Base-by-base conservation (phyloP, 2,113 vertebrate species). In the Antigone vipio region DNA sequence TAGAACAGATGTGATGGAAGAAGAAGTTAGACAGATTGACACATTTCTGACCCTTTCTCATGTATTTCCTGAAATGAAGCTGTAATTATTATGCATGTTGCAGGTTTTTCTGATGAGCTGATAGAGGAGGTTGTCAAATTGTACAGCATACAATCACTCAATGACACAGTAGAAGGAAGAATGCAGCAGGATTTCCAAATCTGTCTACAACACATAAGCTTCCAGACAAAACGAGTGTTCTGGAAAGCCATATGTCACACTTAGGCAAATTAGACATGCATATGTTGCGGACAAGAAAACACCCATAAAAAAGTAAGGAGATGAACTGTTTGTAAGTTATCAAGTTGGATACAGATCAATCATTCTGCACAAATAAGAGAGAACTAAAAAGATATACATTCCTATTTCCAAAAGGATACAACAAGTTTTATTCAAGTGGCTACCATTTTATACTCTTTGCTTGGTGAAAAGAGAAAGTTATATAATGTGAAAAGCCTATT, bases 81-180 rank as follows among this genome's bases (percentile, higher is more conserved):
- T 78, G 64, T 86, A 96, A 97, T 97, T 95, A 93, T 92, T 93
- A 95, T 97, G 93, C 96, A 89, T 85, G 91, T 96, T 97, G 92
- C 69, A 91, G 83, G 64, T 95, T 94, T 91, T 85, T 53, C n/a
- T 96, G 93, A 97, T 96, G 66, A 96, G 45, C 92, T 97, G 94
- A 95, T 92, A 89, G 80, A 96, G 64, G 88, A 95, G 76, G 90
- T 82, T 97, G 97, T 96, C 97, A 97, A 94, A 93, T 92, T 92
- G 92, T 67, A 27, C 42, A 76, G 45, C 83, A 89, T 47, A 85
- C 91, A 93, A 96, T 97, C 96, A 92, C 76, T 96, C 93, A 96
- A 38, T 92, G 88, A 78, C 93, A 96, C 38, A 82, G 52, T 17
- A 88, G 69, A 95, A 94, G 69, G 91, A 94, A 89, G 69, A 86